These are phyloP conservation scores for Stegastes partitus DNA, from an alignment of 2,113 vertebrate genomes.

Conservation along the genomic window DNA sequence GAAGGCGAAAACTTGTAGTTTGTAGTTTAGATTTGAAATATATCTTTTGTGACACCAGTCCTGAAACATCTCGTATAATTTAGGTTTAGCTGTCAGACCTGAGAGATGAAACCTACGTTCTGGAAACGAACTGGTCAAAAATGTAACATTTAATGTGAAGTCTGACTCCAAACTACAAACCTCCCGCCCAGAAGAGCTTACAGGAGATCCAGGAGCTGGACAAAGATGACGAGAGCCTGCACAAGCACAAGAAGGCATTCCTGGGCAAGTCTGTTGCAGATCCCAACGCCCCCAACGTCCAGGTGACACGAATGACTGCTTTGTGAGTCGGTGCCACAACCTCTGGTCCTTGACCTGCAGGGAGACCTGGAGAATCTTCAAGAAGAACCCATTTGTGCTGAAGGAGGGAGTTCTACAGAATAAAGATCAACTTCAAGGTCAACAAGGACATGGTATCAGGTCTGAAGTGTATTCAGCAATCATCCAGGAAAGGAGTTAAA, in stretches of 20 bases:
- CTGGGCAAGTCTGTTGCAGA: no score
- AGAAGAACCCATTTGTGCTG: constrained; percentile 91
- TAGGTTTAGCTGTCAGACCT: no score
- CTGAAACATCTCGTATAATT: no score
- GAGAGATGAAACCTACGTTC: no score
- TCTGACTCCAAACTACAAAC: constrained; percentile 88
- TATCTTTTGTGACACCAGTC: no score
- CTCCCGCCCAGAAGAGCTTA: constrained; percentile 95
- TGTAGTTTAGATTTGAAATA: no score
- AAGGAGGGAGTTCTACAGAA: constrained; percentile 95
- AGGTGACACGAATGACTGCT: constrained; percentile 94
- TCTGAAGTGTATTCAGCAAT: constrained; percentile 93
- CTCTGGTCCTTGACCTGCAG: constrained; percentile 91
- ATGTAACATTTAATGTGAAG: no score
- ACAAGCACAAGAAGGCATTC: constrained; percentile 96
- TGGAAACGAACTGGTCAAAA: no score
- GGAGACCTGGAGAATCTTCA: constrained; percentile 92
- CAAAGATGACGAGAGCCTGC: constrained; percentile 94
- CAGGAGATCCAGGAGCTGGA: constrained; percentile 97
- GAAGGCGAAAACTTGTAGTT: no score
- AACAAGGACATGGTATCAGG: constrained; percentile 97
- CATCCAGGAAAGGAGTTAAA: constrained; percentile 91
- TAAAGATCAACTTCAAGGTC: constrained; percentile 97
- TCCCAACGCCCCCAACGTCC: constrained; percentile 89
- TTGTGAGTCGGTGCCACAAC: constrained; percentile 85